phyloP scores from a whole-genome alignment of 1,140 invertebrate species.

The Drosophila triauraria region DNA sequence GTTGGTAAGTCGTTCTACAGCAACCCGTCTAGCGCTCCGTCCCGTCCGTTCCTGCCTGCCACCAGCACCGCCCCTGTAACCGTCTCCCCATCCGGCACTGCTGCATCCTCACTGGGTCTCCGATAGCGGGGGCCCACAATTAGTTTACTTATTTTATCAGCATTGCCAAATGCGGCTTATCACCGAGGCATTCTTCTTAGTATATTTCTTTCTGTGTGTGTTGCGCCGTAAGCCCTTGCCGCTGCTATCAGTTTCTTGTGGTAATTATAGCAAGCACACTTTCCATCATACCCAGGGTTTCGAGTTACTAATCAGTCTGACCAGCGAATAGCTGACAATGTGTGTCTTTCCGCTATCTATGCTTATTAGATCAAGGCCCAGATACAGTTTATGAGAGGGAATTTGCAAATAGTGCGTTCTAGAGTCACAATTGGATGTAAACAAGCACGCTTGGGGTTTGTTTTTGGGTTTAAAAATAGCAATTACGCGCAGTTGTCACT shows the following conservation, averaged over 20 bases:
- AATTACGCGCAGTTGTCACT: neutral
- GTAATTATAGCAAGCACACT: conserved; percentile 35
- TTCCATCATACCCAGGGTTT: conserved; percentile 9
- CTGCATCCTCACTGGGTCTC: conserved; percentile 27
- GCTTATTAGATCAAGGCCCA: neutral
- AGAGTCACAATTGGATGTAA: neutral
- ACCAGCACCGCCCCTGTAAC: conserved; percentile 10
- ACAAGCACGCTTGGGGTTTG: conserved; percentile 3
- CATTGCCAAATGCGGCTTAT: conserved; percentile 46
- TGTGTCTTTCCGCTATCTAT: conserved; percentile 19
- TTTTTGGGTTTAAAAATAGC: conserved; percentile 1
- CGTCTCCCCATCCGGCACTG: conserved; percentile 23
- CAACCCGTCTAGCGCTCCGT: conserved; percentile 30
- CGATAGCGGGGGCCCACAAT: conserved; percentile 22
- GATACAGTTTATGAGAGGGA: conserved; percentile 13
- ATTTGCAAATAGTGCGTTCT: conserved; percentile 6
- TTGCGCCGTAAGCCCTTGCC: conserved; percentile 8
- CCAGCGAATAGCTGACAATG: conserved; percentile 4
- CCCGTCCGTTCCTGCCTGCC: conserved; percentile 25
- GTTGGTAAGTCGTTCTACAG: conserved; percentile 85
- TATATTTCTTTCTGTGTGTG: conserved; percentile 10
- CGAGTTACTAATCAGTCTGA: conserved; percentile 31
- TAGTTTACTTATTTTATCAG: conserved; percentile 55
- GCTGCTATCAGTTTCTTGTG: conserved; percentile 36
- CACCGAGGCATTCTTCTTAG: conserved; percentile 16